Evolutionary conservation across 2,797 vertebrate genomes (phyloP).

Genomic region (Gymnopithys bicolor): DNA sequence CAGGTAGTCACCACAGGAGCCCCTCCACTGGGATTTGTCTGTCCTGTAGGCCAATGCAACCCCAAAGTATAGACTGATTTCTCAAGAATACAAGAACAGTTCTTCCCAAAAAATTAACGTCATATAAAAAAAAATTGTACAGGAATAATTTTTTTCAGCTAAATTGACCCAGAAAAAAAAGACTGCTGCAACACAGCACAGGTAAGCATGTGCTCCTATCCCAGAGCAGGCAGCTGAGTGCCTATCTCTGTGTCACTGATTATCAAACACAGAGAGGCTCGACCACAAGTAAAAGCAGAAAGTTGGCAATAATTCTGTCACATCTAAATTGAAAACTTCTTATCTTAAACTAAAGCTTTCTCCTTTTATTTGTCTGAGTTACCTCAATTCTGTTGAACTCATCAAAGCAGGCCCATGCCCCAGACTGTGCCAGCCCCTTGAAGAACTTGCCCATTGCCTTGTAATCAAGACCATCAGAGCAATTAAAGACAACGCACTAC

Average conservation of each 20-base stretch:
- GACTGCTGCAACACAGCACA: not conserved
- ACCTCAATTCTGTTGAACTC: constrained; percentile 97
- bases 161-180: not conserved
- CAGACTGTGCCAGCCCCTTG: constrained; percentile 92
- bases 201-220: not conserved
- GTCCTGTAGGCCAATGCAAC: not conserved
- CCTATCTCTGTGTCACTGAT: not conserved
- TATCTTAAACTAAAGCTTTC: not conserved
- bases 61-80: not conserved
- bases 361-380: not conserved
- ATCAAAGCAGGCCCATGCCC: constrained; percentile 95
- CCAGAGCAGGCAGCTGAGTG: not conserved
- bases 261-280: not conserved
- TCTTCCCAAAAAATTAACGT: not conserved
- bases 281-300: not conserved
- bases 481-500: constrained; percentile 96
- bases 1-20: not conserved
- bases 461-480: constrained; percentile 93
- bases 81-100: not conserved
- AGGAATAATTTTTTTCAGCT: not conserved
- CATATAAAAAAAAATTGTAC: not conserved
- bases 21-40: not conserved
- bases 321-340: not conserved
- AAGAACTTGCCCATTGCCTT: constrained; percentile 98
- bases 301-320: not conserved